phyloP scores from a whole-genome alignment of 2,113 vertebrate genomes.

The Callipepla squamata region DNA sequence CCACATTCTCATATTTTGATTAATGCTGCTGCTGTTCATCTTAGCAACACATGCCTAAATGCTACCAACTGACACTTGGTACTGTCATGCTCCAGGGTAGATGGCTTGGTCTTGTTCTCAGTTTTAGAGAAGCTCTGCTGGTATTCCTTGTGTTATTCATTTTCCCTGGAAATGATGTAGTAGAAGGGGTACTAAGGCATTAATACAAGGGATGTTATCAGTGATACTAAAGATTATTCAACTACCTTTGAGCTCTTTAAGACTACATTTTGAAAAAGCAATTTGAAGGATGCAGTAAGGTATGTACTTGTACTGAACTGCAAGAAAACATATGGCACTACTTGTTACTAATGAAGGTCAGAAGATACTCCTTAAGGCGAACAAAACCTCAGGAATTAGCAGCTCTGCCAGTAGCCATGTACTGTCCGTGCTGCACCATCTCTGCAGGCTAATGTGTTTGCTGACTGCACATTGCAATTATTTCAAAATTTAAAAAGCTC shows the following conservation, averaged over 20 bases:
- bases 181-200: background rate
- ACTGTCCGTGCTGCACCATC: background rate
- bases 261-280: background rate
- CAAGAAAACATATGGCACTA: fast-evolving
- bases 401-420: background rate
- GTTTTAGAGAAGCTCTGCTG: background rate
- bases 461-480: background rate
- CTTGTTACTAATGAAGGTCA: background rate
- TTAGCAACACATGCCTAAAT: fast-evolving
- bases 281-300: background rate
- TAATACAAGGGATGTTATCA: background rate
- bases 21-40: background rate
- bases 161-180: background rate
- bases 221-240: background rate
- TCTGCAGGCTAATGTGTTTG: background rate
- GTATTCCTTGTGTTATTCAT: background rate
- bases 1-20: fast-evolving
- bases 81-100: background rate
- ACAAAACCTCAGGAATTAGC: background rate
- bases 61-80: background rate
- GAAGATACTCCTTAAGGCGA: background rate
- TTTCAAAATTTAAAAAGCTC: background rate
- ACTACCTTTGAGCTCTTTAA: background rate
- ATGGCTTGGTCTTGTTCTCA: background rate
- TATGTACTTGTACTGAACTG: background rate